phyloP scores from a whole-genome alignment of 2,113 vertebrate genomes.

The Neofelis nebulosa region DNA sequence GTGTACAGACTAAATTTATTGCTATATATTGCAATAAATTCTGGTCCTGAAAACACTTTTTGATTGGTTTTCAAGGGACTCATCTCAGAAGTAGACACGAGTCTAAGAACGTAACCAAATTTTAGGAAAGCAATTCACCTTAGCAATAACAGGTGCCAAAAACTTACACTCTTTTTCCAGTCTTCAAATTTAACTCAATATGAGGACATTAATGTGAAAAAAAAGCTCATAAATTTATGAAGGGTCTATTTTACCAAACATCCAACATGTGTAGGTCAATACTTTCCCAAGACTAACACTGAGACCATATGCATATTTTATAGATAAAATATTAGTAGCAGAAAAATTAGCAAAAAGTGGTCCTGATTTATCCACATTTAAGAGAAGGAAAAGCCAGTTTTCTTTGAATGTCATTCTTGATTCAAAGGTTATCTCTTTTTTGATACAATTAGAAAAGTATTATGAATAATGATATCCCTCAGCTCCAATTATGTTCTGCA shows the following conservation, averaged over 20 bases:
- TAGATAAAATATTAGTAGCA: not conserved
- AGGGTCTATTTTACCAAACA: not conserved
- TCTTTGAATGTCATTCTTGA: constrained; percentile 18
- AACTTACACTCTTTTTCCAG: not conserved
- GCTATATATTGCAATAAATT: not conserved
- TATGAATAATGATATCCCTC: constrained; percentile 18
- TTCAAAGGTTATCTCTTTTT: constrained; percentile 29
- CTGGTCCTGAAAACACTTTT: not conserved
- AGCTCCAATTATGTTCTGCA: constrained; percentile 33
- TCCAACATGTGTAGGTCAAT: not conserved
- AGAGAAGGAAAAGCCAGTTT: not conserved
- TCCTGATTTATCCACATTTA: not conserved
- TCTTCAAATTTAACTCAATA: not conserved
- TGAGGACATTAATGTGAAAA: not conserved
- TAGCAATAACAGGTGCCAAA: not conserved
- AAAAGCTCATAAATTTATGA: not conserved
- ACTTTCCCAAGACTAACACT: not conserved
- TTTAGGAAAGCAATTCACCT: not conserved
- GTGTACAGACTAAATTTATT: too few species aligned
- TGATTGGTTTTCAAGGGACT: not conserved
- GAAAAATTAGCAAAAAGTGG: not conserved
- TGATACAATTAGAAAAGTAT: constrained; percentile 23
- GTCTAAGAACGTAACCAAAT: not conserved
- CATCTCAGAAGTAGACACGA: not conserved
- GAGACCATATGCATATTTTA: not conserved